Conservation (phyloP, 1,140 invertebrate genomes). For the Drosophila insularis region DNA sequence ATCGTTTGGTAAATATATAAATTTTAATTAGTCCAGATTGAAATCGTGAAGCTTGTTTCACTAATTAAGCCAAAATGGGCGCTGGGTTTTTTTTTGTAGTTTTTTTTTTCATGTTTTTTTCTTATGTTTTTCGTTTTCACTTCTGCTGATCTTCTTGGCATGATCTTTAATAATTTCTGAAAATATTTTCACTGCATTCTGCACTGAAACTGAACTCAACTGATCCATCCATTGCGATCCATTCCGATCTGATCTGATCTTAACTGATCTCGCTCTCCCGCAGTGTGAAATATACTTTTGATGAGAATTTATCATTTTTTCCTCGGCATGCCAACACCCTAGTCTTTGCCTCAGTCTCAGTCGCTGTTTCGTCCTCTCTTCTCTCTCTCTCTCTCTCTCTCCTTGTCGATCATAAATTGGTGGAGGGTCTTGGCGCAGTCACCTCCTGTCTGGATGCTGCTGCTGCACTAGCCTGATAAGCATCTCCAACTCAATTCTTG, state of each 20-base stretch:
- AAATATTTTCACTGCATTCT: slow-evolving; percentile 60
- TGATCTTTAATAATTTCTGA: slow-evolving; percentile 78
- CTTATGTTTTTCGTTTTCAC: slow-evolving; percentile 12
- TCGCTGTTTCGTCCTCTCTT: not conserved
- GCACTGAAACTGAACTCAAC: slow-evolving; percentile 3
- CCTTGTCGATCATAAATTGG: slow-evolving; percentile 79
- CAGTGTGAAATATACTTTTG: slow-evolving; percentile 79
- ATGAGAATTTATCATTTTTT: slow-evolving; percentile 78
- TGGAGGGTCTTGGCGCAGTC: slow-evolving; percentile 53
- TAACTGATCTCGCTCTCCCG: slow-evolving; percentile 73
- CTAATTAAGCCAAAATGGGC: slow-evolving; percentile 79
- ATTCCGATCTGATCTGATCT: slow-evolving; percentile 59
- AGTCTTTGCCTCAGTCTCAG: slow-evolving; percentile 27
- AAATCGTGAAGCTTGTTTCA: slow-evolving; percentile 70
- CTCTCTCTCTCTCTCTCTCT: slow-evolving; percentile 18
- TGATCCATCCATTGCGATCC: slow-evolving; percentile 20
- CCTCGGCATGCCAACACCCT: slow-evolving; percentile 57
- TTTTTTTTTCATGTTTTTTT: slow-evolving; percentile 22
- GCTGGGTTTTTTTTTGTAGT: slow-evolving; percentile 39
- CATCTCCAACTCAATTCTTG: slow-evolving; percentile 49
- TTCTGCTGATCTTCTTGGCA: slow-evolving; percentile 25
- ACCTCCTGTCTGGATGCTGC: slow-evolving; percentile 35
- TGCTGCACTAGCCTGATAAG: slow-evolving; percentile 64
- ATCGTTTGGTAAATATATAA: slow-evolving; percentile 66
- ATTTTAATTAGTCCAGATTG: slow-evolving; percentile 79